Percentiles rank a stretch among this genome's conserved stretches.
Evolutionary conservation across 2,797 vertebrate genomes (phyloP).

Genomic region (Tragopan temminckii): DNA sequence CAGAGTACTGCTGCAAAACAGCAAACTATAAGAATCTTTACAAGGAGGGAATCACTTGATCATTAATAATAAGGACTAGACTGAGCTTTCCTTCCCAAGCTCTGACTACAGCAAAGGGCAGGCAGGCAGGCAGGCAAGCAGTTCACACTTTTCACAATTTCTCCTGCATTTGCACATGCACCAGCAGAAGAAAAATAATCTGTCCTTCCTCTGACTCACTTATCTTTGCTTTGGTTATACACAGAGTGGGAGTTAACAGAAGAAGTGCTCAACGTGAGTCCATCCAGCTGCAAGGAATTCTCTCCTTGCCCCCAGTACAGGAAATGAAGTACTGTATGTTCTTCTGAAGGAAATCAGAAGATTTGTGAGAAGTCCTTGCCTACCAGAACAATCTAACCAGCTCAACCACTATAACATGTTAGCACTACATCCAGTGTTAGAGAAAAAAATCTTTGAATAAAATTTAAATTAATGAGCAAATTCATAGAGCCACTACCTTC

Average conservation of each 20-base stretch:
- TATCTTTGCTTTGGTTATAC: not conserved
- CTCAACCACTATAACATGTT: not conserved
- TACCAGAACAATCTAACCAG: not conserved
- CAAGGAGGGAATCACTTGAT: not conserved
- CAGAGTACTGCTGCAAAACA: not conserved
- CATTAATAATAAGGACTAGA: not conserved
- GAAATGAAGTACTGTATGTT: not conserved
- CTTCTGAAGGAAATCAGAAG: not conserved
- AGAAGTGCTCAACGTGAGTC: not conserved
- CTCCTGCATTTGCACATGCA: not conserved
- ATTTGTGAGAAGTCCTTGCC: not conserved
- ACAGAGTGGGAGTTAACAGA: not conserved
- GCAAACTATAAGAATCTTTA: not conserved
- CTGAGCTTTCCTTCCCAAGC: not conserved
- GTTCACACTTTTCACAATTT: not conserved
- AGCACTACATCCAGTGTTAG: fast-evolving
- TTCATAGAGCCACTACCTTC: not conserved
- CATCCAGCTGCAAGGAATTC: not conserved
- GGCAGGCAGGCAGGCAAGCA: not conserved
- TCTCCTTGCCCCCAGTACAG: not conserved
- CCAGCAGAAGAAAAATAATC: not conserved
- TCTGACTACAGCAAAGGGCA: not conserved
- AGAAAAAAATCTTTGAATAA: not conserved
- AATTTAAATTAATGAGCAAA: not conserved
- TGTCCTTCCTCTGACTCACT: not conserved